phyloP scores from a whole-genome alignment of 2,888 invertebrate species.

The Mimas tiliae region DNA sequence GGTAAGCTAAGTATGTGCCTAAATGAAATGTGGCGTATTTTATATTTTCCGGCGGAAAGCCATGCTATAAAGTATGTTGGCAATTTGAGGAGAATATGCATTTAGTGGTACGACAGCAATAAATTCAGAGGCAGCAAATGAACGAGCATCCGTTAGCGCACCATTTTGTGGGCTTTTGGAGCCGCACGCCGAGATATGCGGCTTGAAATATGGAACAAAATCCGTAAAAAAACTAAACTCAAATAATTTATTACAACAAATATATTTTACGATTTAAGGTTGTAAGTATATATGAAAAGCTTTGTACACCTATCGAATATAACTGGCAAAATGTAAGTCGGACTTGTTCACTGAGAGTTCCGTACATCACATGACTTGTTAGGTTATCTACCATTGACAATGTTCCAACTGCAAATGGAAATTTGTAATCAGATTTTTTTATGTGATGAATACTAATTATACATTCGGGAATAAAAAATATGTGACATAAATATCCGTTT shows the following conservation, averaged over 20 bases:
- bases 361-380: too few species aligned
- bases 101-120: conserved; percentile 64
- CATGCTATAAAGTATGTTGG: conserved; percentile 61
- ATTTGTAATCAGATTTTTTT: too few species aligned
- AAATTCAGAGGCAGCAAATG: conserved; percentile 61
- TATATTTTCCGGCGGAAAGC: conserved; percentile 56
- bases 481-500: too few species aligned
- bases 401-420: too few species aligned
- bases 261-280: neutral
- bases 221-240: conserved; percentile 33
- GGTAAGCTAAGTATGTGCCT: conserved; percentile 32
- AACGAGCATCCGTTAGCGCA: conserved; percentile 58
- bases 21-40: conserved; percentile 55
- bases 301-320: too few species aligned
- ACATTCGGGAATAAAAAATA: too few species aligned
- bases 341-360: too few species aligned
- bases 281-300: too few species aligned
- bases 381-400: too few species aligned
- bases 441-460: too few species aligned
- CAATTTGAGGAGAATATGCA: conserved; percentile 69
- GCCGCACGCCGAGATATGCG: conserved; percentile 49
- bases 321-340: too few species aligned
- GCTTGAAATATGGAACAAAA: conserved; percentile 40
- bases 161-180: conserved; percentile 54
- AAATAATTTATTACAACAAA: conserved; percentile 27